A percentile compares a stretch with the other conserved stretches of the same genome.
phyloP scores from a whole-genome alignment of 2,888 invertebrate genomes.

The Andrena bucephala region DNA sequence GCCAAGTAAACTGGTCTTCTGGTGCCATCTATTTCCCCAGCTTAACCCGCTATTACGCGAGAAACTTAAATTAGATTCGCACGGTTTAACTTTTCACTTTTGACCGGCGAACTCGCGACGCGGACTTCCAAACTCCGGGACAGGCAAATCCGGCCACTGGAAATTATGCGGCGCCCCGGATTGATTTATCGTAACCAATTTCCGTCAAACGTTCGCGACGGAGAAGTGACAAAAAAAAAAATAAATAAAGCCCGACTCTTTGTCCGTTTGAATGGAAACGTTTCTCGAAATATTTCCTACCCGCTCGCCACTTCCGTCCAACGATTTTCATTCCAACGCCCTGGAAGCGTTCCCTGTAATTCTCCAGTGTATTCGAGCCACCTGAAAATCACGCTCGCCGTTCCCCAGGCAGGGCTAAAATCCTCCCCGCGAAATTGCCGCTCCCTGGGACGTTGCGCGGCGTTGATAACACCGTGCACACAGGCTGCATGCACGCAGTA shows the following conservation, averaged over 20 bases:
- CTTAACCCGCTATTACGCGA: slow-evolving; percentile 32
- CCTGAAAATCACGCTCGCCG: background rate
- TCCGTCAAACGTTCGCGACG: slow-evolving; percentile 2
- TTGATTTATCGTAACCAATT: slow-evolving; percentile 46
- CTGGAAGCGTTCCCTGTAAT: background rate
- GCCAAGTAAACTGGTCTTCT: slow-evolving; percentile 10
- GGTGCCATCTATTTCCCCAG: slow-evolving; percentile 19
- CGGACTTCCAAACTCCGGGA: slow-evolving; percentile 27
- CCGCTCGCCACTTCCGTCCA: background rate
- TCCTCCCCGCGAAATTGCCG: slow-evolving; percentile 2
- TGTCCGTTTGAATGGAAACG: background rate
- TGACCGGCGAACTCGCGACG: slow-evolving; percentile 26
- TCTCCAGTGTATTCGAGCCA: background rate
- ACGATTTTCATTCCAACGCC: background rate
- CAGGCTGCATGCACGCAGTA: slow-evolving; percentile 14
- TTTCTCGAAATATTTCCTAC: background rate
- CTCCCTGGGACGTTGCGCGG: slow-evolving; percentile 1
- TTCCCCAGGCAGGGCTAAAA: background rate
- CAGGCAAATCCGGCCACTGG: slow-evolving; percentile 9
- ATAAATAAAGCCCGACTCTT: background rate
- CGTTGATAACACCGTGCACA: slow-evolving; percentile 33
- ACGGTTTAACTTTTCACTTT: slow-evolving; percentile 58
- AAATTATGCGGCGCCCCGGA: slow-evolving; percentile 35
- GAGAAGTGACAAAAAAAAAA: background rate
- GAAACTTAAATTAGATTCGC: slow-evolving; percentile 64